Percentiles rank a stretch among this genome's conserved stretches.
Evolutionary conservation across 2,113 vertebrate genomes (phyloP).

Genomic region (Zootoca vivipara): DNA sequence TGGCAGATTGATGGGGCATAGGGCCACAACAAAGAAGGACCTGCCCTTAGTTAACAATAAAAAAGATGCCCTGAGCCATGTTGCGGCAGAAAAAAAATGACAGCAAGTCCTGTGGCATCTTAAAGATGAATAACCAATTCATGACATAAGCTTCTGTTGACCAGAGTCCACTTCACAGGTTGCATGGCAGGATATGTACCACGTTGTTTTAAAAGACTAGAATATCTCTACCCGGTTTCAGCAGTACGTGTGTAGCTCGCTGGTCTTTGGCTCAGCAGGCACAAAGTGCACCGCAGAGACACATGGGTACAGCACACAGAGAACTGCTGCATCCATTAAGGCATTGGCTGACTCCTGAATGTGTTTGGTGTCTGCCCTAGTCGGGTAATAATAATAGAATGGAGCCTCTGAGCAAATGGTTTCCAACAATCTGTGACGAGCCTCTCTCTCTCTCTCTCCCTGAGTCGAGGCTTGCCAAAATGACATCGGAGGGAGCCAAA

Average conservation of each 20-base stretch:
- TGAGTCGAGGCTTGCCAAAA: neutral
- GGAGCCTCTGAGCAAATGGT: neutral
- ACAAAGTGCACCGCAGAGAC: neutral
- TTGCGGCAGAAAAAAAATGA: neutral
- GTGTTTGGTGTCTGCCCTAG: neutral
- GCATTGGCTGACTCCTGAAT: neutral
- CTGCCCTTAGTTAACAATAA: too few species aligned
- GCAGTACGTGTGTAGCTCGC: neutral
- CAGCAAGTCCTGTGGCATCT: neutral
- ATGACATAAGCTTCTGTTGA: neutral
- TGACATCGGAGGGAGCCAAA: slow-evolving; percentile 4
- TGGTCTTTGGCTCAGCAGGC: neutral
- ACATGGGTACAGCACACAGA: neutral
- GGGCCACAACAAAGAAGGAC: too few species aligned
- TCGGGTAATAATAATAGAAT: neutral
- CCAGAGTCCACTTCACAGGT: neutral
- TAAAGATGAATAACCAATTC: neutral
- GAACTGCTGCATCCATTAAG: neutral
- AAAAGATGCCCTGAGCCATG: neutral
- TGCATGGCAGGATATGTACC: neutral
- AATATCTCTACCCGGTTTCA: neutral
- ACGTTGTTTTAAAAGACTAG: neutral
- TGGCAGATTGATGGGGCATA: too few species aligned
- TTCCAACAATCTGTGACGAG: neutral
- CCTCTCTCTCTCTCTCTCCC: neutral